Conservation (phyloP, 2,113 vertebrate genomes). For the Sinocyclocheilus anshuiensis region DNA sequence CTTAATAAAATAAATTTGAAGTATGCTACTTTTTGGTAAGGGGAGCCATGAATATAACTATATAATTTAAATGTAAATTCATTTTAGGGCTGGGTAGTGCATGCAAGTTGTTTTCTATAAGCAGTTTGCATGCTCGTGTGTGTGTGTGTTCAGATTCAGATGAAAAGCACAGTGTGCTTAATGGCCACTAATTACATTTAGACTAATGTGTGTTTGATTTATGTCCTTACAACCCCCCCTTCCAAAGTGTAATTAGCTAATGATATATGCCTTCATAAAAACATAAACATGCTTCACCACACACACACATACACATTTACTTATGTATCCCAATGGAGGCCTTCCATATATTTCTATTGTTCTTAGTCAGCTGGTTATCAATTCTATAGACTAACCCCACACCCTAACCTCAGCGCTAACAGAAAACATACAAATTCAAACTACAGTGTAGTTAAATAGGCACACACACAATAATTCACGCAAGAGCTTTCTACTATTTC, state of each 20-base stretch:
- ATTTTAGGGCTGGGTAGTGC: not conserved
- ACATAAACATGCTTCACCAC: constrained; percentile 10
- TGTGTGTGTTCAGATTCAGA: not conserved
- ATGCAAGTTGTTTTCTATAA: not conserved
- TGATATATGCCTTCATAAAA: constrained; percentile 20
- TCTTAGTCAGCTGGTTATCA: too few species aligned
- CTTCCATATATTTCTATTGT: too few species aligned
- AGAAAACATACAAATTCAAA: too few species aligned
- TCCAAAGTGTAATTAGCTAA: constrained; percentile 44
- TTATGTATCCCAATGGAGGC: too few species aligned
- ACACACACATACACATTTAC: not conserved
- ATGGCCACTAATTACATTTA: constrained; percentile 73
- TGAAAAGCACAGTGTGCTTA: constrained; percentile 49
- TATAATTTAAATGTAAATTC: not conserved
- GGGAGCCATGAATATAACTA: not conserved
- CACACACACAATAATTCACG: too few species aligned
- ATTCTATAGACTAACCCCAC: too few species aligned
- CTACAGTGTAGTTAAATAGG: too few species aligned
- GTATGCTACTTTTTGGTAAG: too few species aligned
- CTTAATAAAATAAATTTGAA: too few species aligned
- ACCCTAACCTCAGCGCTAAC: too few species aligned
- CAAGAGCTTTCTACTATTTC: too few species aligned
- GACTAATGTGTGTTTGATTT: constrained; percentile 73
- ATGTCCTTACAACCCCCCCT: constrained; percentile 56
- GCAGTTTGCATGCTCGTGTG: not conserved